These are phyloP conservation scores for Platichthys flesus DNA, from an alignment of 2,113 vertebrate species.

Conservation along the genomic window DNA sequence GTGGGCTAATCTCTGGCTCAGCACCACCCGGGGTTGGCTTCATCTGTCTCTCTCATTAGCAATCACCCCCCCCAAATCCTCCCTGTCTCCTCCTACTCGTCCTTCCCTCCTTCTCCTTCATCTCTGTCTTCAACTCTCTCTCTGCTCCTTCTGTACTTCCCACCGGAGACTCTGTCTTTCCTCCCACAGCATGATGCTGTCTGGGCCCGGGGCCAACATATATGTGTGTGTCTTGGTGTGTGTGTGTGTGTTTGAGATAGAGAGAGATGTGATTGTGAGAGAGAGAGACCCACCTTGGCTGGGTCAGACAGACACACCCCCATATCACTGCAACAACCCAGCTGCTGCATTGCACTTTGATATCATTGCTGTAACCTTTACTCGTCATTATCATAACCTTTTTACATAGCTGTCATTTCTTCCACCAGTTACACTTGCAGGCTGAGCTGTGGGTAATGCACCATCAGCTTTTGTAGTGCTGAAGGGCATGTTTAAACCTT, in stretches of 20 bases:
- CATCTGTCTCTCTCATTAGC: slow-evolving; percentile 74
- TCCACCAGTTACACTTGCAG: slow-evolving; percentile 36
- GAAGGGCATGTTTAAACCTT: slow-evolving; percentile 66
- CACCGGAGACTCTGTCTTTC: slow-evolving; percentile 53
- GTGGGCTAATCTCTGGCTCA: slow-evolving; percentile 49
- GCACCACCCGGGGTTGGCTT: slow-evolving; percentile 59
- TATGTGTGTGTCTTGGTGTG: not conserved
- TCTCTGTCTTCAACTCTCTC: slow-evolving; percentile 52
- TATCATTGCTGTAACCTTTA: slow-evolving; percentile 76
- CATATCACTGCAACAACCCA: slow-evolving; percentile 64
- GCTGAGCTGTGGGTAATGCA: slow-evolving; percentile 49
- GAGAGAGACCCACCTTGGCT: slow-evolving; percentile 62
- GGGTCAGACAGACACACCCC: slow-evolving; percentile 64
- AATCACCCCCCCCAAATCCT: slow-evolving; percentile 11
- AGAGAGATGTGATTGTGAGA: not conserved
- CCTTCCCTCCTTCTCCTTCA: slow-evolving; percentile 39
- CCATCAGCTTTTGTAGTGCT: slow-evolving; percentile 57
- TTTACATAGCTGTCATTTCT: slow-evolving; percentile 71
- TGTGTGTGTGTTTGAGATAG: slow-evolving; percentile 4
- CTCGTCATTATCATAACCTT: slow-evolving; percentile 74
- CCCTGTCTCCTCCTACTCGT: not conserved
- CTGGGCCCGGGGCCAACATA: slow-evolving; percentile 60
- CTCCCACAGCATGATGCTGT: slow-evolving; percentile 58
- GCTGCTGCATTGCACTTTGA: slow-evolving; percentile 68
- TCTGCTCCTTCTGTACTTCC: slow-evolving; percentile 37